These are phyloP conservation scores for Brachynemurus nebulosus DNA, from an alignment of 2,888 invertebrate genomes.

Conservation along the genomic window DNA sequence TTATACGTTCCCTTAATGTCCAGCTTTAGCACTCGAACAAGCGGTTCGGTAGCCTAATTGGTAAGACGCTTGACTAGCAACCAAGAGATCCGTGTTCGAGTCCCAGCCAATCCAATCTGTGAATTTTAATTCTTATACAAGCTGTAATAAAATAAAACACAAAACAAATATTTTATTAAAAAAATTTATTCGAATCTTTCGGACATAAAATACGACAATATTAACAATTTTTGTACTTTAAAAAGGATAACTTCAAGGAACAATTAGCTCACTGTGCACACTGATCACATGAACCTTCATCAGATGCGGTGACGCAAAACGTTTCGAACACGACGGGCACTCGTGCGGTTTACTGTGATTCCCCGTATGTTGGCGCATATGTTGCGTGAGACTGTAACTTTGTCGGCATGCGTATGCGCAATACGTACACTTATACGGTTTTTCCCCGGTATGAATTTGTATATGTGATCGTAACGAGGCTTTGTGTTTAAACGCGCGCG, in stretches of 20 bases:
- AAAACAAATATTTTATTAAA: too few relatives aligned
- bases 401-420: conserved; percentile 27
- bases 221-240: too few relatives aligned
- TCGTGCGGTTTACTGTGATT: conserved; percentile 10
- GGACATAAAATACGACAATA: too few relatives aligned
- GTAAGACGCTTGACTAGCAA: too few relatives aligned
- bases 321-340: conserved; percentile 15
- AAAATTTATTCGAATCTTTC: too few relatives aligned
- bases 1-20: too few relatives aligned
- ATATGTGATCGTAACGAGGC: conserved; percentile 25
- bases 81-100: too few relatives aligned
- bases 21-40: too few relatives aligned
- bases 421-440: conserved; percentile 26
- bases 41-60: too few relatives aligned
- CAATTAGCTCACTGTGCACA: conserved; percentile 11
- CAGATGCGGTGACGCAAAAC: conserved; percentile 15
- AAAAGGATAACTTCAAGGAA: not conserved
- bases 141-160: too few relatives aligned
- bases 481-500: conserved; percentile 25
- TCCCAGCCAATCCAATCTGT: too few relatives aligned
- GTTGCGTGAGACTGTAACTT: conserved; percentile 25
- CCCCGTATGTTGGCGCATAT: conserved; percentile 24
- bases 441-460: conserved; percentile 26
- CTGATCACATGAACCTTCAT: conserved; percentile 14
- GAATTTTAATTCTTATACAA: too few relatives aligned